Conservation (phyloP, 1,140 invertebrate genomes). For the Lutraria rhynchaena region DNA sequence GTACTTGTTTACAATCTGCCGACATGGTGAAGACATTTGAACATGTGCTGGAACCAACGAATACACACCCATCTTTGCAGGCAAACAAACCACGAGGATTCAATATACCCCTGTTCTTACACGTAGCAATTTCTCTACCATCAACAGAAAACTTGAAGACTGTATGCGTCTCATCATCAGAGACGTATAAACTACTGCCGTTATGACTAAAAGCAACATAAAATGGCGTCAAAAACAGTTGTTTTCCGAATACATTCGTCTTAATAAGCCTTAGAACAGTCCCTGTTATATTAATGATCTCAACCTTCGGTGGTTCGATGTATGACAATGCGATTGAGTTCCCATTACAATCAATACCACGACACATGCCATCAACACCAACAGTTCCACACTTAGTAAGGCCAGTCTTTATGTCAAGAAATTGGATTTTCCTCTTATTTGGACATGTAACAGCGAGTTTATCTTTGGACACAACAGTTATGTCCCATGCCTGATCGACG, state of each 20-base stretch:
- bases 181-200: slow-evolving; percentile 6
- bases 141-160: slow-evolving; percentile 6
- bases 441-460: slow-evolving; percentile 11
- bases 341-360: slow-evolving; percentile 2
- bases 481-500: not conserved
- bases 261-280: slow-evolving; percentile 5
- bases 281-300: slow-evolving; percentile 3
- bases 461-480: not conserved
- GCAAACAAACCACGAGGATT: slow-evolving; percentile 9
- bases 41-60: slow-evolving; percentile 5
- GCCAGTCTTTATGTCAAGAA: not conserved
- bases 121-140: not conserved
- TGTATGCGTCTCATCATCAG: slow-evolving; percentile 20
- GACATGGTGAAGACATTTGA: slow-evolving; percentile 21
- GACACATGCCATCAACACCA: slow-evolving; percentile 9
- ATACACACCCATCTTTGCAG: slow-evolving; percentile 6
- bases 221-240: not conserved
- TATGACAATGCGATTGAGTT: not conserved
- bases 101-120: not conserved
- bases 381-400: not conserved
- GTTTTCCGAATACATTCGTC: not conserved
- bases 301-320: slow-evolving; percentile 17
- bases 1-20: slow-evolving; percentile 14
- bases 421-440: slow-evolving; percentile 7
- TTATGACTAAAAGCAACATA: not conserved